Evolutionary conservation across 2,888 invertebrate genomes (phyloP), one percentile per base, ranked within the genome.

Genomic region (Neuroscelio doddi): DNA sequence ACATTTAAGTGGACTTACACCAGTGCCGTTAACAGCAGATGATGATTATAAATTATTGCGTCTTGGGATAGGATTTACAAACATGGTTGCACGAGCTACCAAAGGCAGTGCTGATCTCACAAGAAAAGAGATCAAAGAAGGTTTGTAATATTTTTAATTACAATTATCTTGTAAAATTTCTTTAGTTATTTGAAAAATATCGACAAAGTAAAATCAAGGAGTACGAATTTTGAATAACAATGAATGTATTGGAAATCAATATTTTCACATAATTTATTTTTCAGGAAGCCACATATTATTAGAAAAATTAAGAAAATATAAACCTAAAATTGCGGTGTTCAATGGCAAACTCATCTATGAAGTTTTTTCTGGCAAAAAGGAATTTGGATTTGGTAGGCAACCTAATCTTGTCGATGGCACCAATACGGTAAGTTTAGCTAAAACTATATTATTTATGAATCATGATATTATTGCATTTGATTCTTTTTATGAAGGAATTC

Each of bases 281-380:
- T 9, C 78, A 86, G 90, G 91, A 69, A 95, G 94, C 71, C 92
- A 93, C 77, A 90, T 95, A 77, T 86, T 98, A 72, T 87, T 93
- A 74, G 95, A 95, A 81, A 98, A 98, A 86, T 87, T 98, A 77
- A 91, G 92, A 85, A 92, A 93, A 82, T 97, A 92, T 88, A 92
- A 93, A 79, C 98, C 98, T 72, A 98, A 97, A 88, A 95, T 97
- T 76, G 97, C 96, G 50, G 97, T 96, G 41, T 97, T 97, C 86
- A 98, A 98, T 88, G 98, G 98, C n/a, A 98, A 98, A 88, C 90
- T 97, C 76, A 98, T 98, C 78, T 98, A 97, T 86, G 97, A 98
- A 86, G 95, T 97, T 42, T 98, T 97, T 88, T 95, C 95, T 63
- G 97, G 97, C 10, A 96, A 96, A 86, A 97, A 97, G 86, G 96